These are phyloP conservation scores for Electrophaes corylata DNA, from an alignment of 2,888 invertebrate species.

Conservation along the genomic window DNA sequence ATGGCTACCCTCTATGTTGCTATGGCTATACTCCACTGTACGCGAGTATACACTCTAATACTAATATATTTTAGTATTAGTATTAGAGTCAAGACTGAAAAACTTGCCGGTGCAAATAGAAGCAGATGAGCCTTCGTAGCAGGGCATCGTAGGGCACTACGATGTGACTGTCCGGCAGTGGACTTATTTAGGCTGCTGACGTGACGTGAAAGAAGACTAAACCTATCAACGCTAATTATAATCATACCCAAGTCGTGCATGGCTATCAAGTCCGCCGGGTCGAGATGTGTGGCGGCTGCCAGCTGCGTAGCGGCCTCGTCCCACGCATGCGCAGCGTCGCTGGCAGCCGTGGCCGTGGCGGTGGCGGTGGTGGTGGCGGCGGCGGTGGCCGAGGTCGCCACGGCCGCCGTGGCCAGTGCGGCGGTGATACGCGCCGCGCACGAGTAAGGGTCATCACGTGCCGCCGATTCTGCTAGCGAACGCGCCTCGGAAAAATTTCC, in stretches of 20 bases:
- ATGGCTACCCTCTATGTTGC: no score
- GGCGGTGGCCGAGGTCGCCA: constrained; percentile 21
- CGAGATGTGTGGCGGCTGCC: constrained; percentile 70
- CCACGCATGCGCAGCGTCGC: constrained; percentile 43
- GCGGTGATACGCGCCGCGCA: constrained; percentile 70
- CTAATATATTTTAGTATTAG: no score
- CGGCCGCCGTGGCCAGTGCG: constrained; percentile 52
- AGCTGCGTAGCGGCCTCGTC: constrained; percentile 57
- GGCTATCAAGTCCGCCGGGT: constrained; percentile 72
- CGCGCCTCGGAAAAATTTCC: constrained; percentile 72
- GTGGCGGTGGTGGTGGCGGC: constrained; percentile 19
- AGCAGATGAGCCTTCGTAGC: no score
- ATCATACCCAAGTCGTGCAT: constrained; percentile 68
- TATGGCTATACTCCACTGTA: no score
- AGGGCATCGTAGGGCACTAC: no score
- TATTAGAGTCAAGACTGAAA: no score
- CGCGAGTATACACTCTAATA: no score
- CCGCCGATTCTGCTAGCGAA: constrained; percentile 65
- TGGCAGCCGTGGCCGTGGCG: constrained; percentile 15
- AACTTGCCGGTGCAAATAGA: no score
- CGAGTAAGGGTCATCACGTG: constrained; percentile 74
- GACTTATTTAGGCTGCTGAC: no score
- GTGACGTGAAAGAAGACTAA: not conserved
- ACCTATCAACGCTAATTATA: not conserved
- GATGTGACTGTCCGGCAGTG: no score